Conservation (phyloP, 2,113 vertebrate species). For the Carettochelys insculpta region DNA sequence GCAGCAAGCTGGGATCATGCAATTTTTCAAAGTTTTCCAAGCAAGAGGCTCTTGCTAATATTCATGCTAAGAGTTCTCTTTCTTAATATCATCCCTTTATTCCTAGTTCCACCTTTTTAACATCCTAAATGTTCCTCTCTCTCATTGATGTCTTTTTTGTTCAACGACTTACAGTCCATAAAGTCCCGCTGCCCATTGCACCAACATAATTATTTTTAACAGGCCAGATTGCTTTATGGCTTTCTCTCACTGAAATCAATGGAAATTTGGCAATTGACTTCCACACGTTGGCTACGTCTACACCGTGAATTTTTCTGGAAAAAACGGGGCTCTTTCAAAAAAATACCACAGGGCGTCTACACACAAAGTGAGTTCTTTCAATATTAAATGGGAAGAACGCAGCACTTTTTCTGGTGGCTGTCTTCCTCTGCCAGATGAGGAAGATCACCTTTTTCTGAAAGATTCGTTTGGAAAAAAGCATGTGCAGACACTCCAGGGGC, state of each 20-base stretch:
- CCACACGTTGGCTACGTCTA: too few species aligned
- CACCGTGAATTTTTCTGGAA: too few species aligned
- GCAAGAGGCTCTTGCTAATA: background rate
- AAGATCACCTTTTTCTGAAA: too few species aligned
- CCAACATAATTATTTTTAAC: background rate
- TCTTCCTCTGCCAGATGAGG: too few species aligned
- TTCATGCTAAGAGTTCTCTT: background rate
- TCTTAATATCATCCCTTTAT: background rate
- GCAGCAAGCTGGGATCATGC: background rate
- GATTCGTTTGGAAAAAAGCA: too few species aligned
- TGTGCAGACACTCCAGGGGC: too few species aligned
- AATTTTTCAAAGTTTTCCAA: background rate
- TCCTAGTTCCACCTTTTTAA: background rate
- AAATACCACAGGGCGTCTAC: too few species aligned
- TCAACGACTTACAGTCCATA: background rate
- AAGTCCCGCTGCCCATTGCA: background rate
- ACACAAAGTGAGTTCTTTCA: too few species aligned
- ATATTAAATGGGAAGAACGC: too few species aligned
- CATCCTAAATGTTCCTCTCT: background rate
- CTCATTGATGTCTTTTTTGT: background rate
- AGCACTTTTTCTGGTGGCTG: too few species aligned
- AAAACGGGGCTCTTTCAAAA: too few species aligned
- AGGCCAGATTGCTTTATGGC: background rate
- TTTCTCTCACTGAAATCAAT: background rate
- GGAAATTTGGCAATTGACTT: background rate